Percentiles rank a stretch among this genome's conserved stretches.
Conservation (phyloP, 2,113 vertebrate species). For the Erythrolamprus reginae region DNA sequence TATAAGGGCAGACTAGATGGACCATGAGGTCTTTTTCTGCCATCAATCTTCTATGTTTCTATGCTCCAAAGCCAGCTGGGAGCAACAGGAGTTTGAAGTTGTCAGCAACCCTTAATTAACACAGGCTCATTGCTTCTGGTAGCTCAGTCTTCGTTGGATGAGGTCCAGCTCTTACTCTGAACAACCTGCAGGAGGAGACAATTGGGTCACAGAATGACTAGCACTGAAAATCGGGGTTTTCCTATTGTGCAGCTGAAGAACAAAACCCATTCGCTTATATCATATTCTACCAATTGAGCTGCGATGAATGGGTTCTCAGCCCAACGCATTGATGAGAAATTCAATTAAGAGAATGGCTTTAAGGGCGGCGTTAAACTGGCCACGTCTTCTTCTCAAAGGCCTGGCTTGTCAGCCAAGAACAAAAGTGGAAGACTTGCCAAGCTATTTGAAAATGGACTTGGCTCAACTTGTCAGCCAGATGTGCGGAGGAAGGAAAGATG, state of each 20-base stretch:
- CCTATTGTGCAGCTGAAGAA: no score
- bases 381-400: neutral
- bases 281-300: neutral
- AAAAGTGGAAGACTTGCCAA: neutral
- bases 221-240: neutral
- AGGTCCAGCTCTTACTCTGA: neutral
- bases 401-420: neutral
- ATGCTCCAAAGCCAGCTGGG: neutral
- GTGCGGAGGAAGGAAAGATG: neutral
- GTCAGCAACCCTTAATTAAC: neutral
- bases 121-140: neutral
- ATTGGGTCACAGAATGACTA: no score
- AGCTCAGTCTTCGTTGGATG: neutral
- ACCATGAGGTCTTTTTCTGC: no score
- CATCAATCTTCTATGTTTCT: no score
- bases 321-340: neutral
- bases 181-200: neutral
- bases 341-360: neutral
- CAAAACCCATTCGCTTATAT: neutral
- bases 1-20: no score
- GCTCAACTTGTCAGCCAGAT: neutral
- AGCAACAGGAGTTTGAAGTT: neutral
- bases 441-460: neutral
- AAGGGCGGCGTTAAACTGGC: neutral
- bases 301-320: neutral